Conservation (phyloP, 1,140 invertebrate species). For the Leptinotarsa undecemlineata region DNA sequence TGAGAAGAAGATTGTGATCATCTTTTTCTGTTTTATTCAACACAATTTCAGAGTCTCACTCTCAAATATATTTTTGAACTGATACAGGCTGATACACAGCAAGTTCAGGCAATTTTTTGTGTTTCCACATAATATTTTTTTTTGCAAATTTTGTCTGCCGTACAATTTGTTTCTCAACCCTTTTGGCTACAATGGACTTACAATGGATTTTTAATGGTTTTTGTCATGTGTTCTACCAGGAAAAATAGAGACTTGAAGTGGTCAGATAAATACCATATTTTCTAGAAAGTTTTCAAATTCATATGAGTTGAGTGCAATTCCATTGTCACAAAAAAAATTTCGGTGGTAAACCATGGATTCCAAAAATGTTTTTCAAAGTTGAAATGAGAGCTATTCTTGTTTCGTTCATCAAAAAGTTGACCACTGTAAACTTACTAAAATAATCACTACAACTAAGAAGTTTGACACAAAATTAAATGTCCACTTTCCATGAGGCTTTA, state of each 20-base stretch:
- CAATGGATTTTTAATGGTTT: neutral
- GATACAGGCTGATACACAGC: no score
- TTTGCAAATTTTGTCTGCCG: no score
- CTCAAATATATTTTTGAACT: no score
- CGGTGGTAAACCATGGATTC: neutral
- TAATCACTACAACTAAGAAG: neutral
- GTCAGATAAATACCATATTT: neutral
- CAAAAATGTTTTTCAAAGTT: neutral
- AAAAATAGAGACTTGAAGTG: neutral
- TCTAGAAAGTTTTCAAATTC: neutral
- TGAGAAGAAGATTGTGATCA: no score
- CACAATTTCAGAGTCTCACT: no score
- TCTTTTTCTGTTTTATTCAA: no score
- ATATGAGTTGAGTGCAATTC: neutral
- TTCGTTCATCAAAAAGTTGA: neutral
- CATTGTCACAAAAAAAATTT: neutral
- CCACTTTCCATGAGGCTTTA: constrained; percentile 17
- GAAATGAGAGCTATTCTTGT: neutral
- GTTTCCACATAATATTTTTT: no score
- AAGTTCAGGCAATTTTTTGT: no score
- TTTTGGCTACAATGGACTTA: neutral
- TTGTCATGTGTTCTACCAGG: neutral
- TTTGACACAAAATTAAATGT: constrained; percentile 21
- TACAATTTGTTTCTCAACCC: no score
- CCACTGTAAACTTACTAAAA: neutral